Percentiles rank a stretch among this genome's conserved stretches.
Conservation (phyloP, 2,888 invertebrate genomes). For the Syrista parreyssii region DNA sequence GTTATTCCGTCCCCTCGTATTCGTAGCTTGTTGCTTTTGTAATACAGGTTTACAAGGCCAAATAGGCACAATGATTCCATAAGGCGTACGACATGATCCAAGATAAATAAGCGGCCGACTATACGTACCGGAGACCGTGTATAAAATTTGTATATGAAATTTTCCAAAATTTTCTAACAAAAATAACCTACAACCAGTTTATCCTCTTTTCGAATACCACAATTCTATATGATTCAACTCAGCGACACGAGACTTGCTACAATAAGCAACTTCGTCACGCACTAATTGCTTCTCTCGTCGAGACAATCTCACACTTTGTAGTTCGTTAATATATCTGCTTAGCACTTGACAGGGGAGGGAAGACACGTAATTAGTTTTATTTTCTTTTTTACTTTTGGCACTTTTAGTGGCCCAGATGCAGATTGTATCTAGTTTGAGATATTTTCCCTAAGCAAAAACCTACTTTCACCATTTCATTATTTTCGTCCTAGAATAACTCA, state of each 20-base stretch:
- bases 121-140: not conserved
- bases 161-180: not conserved
- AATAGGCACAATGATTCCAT: not conserved
- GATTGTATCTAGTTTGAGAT: conserved; percentile 8
- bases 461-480: conserved; percentile 54
- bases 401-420: not conserved
- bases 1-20: not conserved
- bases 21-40: not conserved
- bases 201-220: not conserved
- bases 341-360: not conserved
- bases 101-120: not conserved
- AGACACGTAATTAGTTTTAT: not conserved
- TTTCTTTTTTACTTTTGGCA: not conserved
- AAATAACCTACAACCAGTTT: not conserved
- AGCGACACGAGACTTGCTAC: not conserved
- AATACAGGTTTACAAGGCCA: not conserved
- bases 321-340: conserved; percentile 7
- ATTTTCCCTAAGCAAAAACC: conserved; percentile 46
- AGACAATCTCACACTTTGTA: conserved; percentile 25
- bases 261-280: conserved; percentile 45
- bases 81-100: not conserved
- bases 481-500: conserved; percentile 9
- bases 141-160: not conserved
- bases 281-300: conserved; percentile 43
- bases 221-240: not conserved